Evolutionary conservation across 92 coral and sea anemone species (phyloP).

Genomic region (Porites lobata): DNA sequence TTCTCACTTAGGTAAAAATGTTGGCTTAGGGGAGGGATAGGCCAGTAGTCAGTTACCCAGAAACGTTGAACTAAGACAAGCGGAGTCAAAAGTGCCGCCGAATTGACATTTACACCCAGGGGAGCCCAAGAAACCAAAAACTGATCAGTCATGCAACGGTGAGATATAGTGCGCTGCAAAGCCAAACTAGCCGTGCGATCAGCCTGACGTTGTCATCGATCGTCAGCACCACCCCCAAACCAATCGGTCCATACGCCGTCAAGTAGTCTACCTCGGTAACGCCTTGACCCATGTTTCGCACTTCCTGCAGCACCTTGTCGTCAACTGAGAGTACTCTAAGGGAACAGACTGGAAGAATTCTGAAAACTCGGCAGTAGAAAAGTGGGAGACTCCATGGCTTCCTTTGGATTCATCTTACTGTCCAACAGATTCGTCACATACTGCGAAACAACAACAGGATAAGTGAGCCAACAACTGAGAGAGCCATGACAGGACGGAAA

Average conservation of each 20-base stretch:
- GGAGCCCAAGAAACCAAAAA: too few relatives aligned
- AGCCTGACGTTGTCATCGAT: conserved; percentile 55
- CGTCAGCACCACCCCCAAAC: conserved; percentile 84
- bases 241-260: conserved; percentile 62
- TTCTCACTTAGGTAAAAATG: too few relatives aligned
- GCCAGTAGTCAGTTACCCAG: too few relatives aligned
- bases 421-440: conserved; percentile 78
- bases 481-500: conserved; percentile 76
- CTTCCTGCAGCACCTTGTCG: conserved; percentile 68
- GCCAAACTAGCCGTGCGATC: too few relatives aligned
- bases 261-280: conserved; percentile 78
- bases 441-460: conserved; percentile 78
- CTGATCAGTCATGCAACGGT: too few relatives aligned
- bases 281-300: conserved; percentile 78
- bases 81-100: too few relatives aligned
- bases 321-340: conserved; percentile 76
- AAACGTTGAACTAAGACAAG: too few relatives aligned
- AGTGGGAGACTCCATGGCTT: conserved; percentile 84
- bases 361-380: conserved; percentile 74
- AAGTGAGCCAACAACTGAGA: conserved; percentile 89
- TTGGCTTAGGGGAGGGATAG: too few relatives aligned
- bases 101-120: too few relatives aligned
- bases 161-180: too few relatives aligned
- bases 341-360: conserved; percentile 84
- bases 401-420: conserved; percentile 80